Base-by-base conservation (phyloP, 2,888 invertebrate species). In the Cyclophora albipunctata region DNA sequence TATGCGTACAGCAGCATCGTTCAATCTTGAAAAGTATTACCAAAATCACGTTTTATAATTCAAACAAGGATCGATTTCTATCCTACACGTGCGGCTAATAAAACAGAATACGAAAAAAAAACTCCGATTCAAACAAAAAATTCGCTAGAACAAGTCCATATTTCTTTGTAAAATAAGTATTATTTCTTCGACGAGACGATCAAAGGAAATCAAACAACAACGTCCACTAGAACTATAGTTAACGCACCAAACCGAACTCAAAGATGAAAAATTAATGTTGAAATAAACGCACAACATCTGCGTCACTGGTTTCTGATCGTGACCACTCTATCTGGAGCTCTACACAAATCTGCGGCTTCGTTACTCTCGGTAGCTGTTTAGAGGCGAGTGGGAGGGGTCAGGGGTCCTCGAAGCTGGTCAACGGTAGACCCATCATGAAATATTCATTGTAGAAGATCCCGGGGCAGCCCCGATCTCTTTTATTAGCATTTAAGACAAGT, bases 401-500 rank as follows among this genome's bases (percentile, higher is more conserved):
- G 35, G 60, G 75, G 49, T 73, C 75, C 66, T 42, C 34, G 44
- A 49, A 44, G 49, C 63, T 78, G 77, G 79, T 51, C 59, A 46
- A 57, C 66, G 66, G 71, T 69, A 69, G 71, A 67, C 65, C 72
- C 67, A 67, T 75, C 77, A 80, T 80, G 80, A 80, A 80, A 80
- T 80, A 80, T 80, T 80, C 80, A 80, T 80, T 67, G 73, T 57
- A 59, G 69, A 67, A 70, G 71, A 69, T 69, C 68, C 66, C 63
- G 62, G 59, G 56, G 60, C 59, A 62, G 63, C 65, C 63, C 60
- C 71, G 75, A 75, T 76, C 73, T 75, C 77, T 75, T 78, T 76
- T 80, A 80, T 79, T 81, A 80, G 78, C 80, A 81, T 80, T 80
- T 78, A 78, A 77, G 78, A 77, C 77, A 79, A 79, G 78, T 78